A percentile compares a stretch with the other conserved stretches of the same genome.
phyloP scores from a whole-genome alignment of 2,797 vertebrate genomes.

The Ara ararauna region DNA sequence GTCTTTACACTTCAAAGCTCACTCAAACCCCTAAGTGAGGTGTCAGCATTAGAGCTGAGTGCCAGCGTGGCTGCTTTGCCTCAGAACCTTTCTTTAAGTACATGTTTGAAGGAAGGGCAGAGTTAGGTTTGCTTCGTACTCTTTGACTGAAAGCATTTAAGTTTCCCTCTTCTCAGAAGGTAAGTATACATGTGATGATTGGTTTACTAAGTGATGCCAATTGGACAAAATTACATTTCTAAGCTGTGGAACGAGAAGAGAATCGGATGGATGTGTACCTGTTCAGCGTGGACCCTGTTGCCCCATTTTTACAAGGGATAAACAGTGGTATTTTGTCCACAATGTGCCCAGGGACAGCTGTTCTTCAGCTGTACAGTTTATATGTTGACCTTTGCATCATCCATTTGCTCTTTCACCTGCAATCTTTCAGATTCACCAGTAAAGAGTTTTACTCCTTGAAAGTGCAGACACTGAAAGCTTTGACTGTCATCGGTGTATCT shows the following conservation, averaged over 20 bases:
- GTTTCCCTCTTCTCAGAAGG: not conserved
- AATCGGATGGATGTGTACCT: not conserved
- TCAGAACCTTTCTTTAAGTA: not conserved
- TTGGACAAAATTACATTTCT: not conserved
- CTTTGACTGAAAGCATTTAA: not conserved
- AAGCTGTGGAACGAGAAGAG: not conserved
- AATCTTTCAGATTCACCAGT: not conserved
- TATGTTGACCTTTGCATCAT: not conserved
- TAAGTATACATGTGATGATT: not conserved
- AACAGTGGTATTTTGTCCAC: not conserved
- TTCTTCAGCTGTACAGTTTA: not conserved
- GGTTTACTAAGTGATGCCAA: not conserved
- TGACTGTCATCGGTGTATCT: not conserved
- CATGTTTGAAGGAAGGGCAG: not conserved
- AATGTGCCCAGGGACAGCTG: too few relatives aligned
- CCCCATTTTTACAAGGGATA: not conserved
- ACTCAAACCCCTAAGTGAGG: not conserved
- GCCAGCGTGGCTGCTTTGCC: not conserved
- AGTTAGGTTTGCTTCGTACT: not conserved
- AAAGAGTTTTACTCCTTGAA: not conserved
- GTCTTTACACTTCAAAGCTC: not conserved
- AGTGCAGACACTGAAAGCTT: not conserved
- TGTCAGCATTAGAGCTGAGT: not conserved
- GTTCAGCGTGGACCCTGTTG: not conserved
- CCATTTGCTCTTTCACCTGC: not conserved